Evolutionary conservation across 2,797 vertebrate species (phyloP), one percentile per base, ranked within the genome.

Genomic region (Gymnothorax reevesii): DNA sequence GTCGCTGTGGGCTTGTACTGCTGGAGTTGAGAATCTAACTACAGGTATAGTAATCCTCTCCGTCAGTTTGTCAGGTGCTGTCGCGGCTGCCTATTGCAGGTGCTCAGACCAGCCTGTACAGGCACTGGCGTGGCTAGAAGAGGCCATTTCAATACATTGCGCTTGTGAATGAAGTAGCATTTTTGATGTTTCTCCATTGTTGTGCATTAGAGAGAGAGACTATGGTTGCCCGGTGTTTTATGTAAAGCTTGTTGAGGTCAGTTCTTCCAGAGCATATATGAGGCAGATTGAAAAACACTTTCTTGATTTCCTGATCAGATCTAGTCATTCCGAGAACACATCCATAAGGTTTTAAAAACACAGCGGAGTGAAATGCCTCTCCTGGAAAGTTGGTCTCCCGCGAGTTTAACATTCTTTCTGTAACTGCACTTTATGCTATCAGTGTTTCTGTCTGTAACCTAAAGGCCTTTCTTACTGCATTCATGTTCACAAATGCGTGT

Each of bases 31-130:
- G 92, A 93, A 94, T 95, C 91, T 93, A 92, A 92, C 93, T 95
- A 93, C 93, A 92, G 90, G 87, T 93, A 91, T 89, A 90, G 92
- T 92, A 87, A 92, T 92, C 91, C 94, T 94, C 92, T 94, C 94
- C 95, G 92, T 92, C 95, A 93, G 95, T 96, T 95, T 95, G 95
- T 96, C 95, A 96, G 95, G 90, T 91, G 92, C 95, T 95, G 95
- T 96, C 95, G 95, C 91, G 91, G 92, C 93, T 93, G 89, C 95
- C 92, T 93, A 91, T 94, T 94, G 93, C 91, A 94, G 91, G 93
- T 92, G 93, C 92, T 94, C 91, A 92, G 92, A 94, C 91, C 91
- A 93, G 94, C 96, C 93, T 94, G 91, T 91, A 91, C 90, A 94
- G 93, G 93, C 92, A 88, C 93, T 91, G 92, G 91, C 91, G 89